Conservation (phyloP, 2,113 vertebrate species). For the Chloropsis hardwickii region DNA sequence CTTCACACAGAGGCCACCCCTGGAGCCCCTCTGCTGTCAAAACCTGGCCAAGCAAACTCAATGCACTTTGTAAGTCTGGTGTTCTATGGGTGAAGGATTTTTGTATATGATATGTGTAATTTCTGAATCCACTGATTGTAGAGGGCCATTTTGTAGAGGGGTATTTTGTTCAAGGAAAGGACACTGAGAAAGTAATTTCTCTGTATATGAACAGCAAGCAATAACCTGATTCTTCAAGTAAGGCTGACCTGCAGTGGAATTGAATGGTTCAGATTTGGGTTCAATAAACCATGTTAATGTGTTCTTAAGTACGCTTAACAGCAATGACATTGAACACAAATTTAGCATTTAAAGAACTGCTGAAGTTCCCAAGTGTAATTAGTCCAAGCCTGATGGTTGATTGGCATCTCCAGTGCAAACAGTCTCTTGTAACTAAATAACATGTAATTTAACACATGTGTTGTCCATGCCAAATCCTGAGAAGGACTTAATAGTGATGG, state of each 20-base stretch:
- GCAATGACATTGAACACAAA: background rate
- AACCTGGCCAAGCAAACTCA: background rate
- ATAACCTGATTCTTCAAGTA: background rate
- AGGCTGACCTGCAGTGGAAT: background rate
- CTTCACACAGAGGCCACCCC: background rate
- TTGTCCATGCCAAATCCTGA: background rate
- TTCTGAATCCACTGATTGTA: background rate
- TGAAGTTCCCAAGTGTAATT: background rate
- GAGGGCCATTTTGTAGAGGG: background rate
- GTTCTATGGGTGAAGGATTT: background rate
- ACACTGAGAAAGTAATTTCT: background rate
- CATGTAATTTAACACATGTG: background rate
- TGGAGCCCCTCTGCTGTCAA: background rate
- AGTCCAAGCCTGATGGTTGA: background rate
- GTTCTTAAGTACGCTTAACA: background rate
- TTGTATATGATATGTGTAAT: background rate
- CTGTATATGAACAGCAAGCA: background rate
- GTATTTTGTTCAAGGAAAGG: background rate
- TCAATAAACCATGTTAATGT: background rate
- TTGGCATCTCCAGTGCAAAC: background rate
- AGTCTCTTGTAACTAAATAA: background rate
- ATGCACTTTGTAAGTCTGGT: background rate
- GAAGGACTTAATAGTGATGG: background rate
- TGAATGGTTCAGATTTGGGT: background rate
- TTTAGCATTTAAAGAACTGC: background rate